phyloP scores from a whole-genome alignment of 1,140 invertebrate species.

The Lucilia sericata region DNA sequence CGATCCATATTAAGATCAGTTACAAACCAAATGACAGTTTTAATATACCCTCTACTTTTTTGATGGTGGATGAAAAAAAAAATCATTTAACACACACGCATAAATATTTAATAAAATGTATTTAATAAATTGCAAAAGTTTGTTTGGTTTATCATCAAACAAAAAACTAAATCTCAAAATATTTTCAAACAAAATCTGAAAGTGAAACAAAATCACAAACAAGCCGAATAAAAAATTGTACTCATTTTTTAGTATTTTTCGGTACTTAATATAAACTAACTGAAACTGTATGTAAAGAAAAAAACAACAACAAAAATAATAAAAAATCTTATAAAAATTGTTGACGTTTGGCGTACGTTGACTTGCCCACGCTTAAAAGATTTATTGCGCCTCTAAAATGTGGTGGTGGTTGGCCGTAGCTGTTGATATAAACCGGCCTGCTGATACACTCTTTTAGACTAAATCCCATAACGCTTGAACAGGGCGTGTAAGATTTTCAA shows the following conservation, averaged over 20 bases:
- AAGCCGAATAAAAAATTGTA: not conserved
- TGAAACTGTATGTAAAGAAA: not conserved
- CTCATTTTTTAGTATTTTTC: not conserved
- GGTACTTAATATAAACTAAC: not conserved
- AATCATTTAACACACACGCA: not conserved
- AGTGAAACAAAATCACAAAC: conserved; percentile 27
- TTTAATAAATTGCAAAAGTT: conserved; percentile 25
- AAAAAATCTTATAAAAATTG: conserved; percentile 32
- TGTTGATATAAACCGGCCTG: not conserved
- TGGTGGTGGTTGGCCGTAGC: not conserved
- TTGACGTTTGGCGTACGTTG: conserved; percentile 39
- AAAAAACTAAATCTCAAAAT: conserved; percentile 13
- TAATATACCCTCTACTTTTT: no score
- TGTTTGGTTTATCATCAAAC: not conserved
- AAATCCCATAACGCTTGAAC: no score
- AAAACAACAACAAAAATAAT: not conserved
- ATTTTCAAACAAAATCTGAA: conserved; percentile 31
- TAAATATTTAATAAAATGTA: conserved; percentile 18
- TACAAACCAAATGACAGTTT: no score
- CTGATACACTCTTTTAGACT: not conserved
- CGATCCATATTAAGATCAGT: no score
- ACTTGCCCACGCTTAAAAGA: conserved; percentile 39
- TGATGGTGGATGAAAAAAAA: no score
- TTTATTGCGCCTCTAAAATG: conserved; percentile 36
- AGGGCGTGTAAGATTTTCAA: no score